phyloP scores from a whole-genome alignment of 2,888 invertebrate species.

The Polyommatus iphigenia region DNA sequence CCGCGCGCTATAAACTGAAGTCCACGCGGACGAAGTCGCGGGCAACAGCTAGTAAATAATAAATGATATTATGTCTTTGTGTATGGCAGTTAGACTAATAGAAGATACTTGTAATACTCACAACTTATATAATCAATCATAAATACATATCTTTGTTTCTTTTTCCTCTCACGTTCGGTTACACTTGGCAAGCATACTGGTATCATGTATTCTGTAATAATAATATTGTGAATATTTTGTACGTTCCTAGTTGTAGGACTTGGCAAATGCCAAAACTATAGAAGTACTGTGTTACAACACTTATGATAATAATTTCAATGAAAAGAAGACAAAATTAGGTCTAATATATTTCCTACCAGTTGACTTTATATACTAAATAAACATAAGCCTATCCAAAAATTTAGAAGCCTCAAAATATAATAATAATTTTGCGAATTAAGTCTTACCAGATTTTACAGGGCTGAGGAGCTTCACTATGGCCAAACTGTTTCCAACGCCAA shows the following conservation, averaged over 20 bases:
- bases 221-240: slow-evolving; percentile 39
- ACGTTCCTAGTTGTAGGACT: background rate
- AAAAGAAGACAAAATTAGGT: background rate
- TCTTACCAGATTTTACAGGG: slow-evolving; percentile 65
- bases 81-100: too few species aligned
- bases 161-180: slow-evolving; percentile 54
- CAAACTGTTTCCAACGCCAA: slow-evolving; percentile 66
- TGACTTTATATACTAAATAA: too few species aligned
- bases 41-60: too few species aligned
- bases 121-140: slow-evolving; percentile 68
- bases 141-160: slow-evolving; percentile 52
- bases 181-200: slow-evolving; percentile 64
- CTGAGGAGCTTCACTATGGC: slow-evolving; percentile 64
- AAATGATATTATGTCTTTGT: too few species aligned
- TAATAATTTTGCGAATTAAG: background rate
- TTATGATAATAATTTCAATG: background rate
- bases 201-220: slow-evolving; percentile 58
- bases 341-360: too few species aligned
- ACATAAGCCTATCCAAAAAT: too few species aligned
- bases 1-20: too few species aligned
- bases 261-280: background rate
- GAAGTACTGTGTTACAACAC: background rate
- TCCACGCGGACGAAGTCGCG: too few species aligned
- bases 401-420: background rate
- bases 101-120: slow-evolving; percentile 45